Evolutionary conservation across 2,113 vertebrate genomes (phyloP).

Genomic region (Podarcis cretensis): DNA sequence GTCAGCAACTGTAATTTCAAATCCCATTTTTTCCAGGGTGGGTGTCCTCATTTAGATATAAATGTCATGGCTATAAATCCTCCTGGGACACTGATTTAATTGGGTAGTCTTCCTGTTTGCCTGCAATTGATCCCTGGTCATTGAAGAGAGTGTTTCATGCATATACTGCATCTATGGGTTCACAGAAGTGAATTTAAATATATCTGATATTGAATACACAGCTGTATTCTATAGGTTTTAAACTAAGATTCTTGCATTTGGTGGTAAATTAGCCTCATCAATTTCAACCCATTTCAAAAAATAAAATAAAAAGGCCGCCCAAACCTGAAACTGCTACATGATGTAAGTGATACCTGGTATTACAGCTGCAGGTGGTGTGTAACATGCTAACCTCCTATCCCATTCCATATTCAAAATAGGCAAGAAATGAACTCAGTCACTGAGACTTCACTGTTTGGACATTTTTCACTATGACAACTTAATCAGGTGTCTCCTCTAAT

Average conservation of each 20-base stretch:
- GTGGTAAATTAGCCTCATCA: conserved; percentile 2
- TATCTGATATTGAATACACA: conserved; percentile 31
- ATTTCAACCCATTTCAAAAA: conserved; percentile 4
- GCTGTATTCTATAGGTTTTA: conserved; percentile 37
- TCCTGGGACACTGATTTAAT: not conserved
- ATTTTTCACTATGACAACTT: conserved; percentile 54
- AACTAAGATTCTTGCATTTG: conserved; percentile 3
- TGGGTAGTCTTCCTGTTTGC: not conserved
- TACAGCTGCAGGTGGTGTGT: conserved; percentile 23
- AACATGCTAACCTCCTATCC: conserved; percentile 14
- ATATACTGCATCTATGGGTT: not conserved
- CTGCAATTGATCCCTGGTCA: not conserved
- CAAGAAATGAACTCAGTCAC: conserved; percentile 41
- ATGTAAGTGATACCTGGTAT: conserved; percentile 28
- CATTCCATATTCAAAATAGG: conserved; percentile 58
- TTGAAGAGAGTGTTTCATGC: not conserved
- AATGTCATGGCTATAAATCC: too few relatives aligned
- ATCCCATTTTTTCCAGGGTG: not conserved
- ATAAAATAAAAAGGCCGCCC: not conserved
- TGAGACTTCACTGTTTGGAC: conserved; percentile 49
- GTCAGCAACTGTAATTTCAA: not conserved
- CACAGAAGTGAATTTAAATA: not conserved
- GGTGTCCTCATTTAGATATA: too few relatives aligned
- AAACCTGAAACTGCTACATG: conserved; percentile 34
- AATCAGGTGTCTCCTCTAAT: conserved; percentile 44